Evolutionary conservation across 2,113 vertebrate genomes (phyloP).

Genomic region (Rutilus rutilus): DNA sequence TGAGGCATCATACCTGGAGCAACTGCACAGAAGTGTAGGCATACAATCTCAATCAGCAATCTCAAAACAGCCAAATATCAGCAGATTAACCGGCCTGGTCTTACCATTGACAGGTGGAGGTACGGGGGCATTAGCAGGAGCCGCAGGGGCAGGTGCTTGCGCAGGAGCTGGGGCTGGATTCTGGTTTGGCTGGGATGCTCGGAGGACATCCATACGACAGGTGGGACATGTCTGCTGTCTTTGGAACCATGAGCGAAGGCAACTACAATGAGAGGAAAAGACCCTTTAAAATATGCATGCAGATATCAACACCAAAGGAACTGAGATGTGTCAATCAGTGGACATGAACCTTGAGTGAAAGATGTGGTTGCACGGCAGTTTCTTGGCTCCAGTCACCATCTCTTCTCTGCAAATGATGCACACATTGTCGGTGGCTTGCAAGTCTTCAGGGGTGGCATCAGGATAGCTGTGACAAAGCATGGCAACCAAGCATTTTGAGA

Average conservation of each 20-base stretch:
- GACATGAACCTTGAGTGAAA: conserved; percentile 90
- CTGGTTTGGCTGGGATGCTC: conserved; percentile 84
- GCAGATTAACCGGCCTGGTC: neutral
- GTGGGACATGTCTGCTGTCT: conserved; percentile 96
- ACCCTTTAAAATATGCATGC: neutral
- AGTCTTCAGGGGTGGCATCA: conserved; percentile 91
- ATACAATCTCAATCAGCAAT: too few species aligned
- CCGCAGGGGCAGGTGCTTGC: conserved; percentile 68
- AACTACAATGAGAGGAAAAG: conserved; percentile 72
- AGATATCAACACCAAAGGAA: neutral
- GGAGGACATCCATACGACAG: conserved; percentile 93
- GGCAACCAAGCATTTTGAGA: neutral
- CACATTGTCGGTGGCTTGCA: conserved; percentile 91
- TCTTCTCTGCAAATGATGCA: conserved; percentile 97
- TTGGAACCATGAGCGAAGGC: conserved; percentile 97
- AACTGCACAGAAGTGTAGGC: conserved; percentile 67
- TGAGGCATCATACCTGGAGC: conserved; percentile 88
- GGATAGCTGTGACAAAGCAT: conserved; percentile 80
- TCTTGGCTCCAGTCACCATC: conserved; percentile 95
- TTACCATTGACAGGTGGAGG: conserved; percentile 84
- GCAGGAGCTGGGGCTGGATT: conserved; percentile 77
- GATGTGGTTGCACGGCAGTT: conserved; percentile 95
- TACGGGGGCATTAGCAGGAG: conserved; percentile 70
- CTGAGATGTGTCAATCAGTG: neutral
- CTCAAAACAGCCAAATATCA: neutral